A percentile compares a stretch with the other conserved stretches of the same genome.
These are phyloP conservation scores for Drosophila chauvacae DNA, from an alignment of 1,140 invertebrate genomes.

Conservation along the genomic window DNA sequence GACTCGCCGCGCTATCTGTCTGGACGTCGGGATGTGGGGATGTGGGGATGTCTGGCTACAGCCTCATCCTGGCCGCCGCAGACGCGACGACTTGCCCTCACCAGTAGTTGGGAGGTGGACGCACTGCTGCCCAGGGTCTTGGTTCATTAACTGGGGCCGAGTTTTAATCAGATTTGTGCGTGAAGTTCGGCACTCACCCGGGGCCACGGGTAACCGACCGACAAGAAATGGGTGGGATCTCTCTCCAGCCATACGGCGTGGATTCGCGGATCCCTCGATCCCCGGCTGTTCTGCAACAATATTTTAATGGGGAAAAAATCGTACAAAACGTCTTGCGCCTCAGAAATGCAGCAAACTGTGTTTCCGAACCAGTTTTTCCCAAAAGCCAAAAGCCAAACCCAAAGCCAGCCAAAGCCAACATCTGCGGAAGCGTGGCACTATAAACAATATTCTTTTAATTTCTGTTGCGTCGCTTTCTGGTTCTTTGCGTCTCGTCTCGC, in stretches of 20 bases:
- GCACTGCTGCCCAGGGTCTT: conserved; percentile 33
- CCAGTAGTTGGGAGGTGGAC: conserved; percentile 7
- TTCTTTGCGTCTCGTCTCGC: conserved; percentile 54
- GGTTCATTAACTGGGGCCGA: conserved; percentile 69
- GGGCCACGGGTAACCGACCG: conserved; percentile 9
- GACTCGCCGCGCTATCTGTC: conserved; percentile 43
- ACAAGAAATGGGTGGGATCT: conserved; percentile 66
- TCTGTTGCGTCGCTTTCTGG: conserved; percentile 51
- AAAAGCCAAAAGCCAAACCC: conserved; percentile 10
- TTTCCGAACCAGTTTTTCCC: conserved; percentile 61
- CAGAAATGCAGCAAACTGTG: conserved; percentile 15
- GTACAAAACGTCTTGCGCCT: conserved; percentile 26
- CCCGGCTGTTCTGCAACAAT: conserved; percentile 18
- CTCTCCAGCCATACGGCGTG: background rate
- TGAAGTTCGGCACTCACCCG: conserved; percentile 57
- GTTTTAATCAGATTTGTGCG: conserved; percentile 77
- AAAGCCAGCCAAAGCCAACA: conserved; percentile 21
- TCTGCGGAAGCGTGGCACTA: conserved; percentile 74
- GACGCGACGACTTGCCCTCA: conserved; percentile 6
- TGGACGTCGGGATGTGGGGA: conserved; percentile 17
- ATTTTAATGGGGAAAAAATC: conserved; percentile 39
- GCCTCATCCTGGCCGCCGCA: conserved; percentile 18
- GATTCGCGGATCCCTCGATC: background rate
- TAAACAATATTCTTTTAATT: conserved; percentile 68
- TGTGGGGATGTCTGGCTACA: conserved; percentile 18